phyloP scores from a whole-genome alignment of 2,113 vertebrate genomes.

The Brachionichthys hirsutus region DNA sequence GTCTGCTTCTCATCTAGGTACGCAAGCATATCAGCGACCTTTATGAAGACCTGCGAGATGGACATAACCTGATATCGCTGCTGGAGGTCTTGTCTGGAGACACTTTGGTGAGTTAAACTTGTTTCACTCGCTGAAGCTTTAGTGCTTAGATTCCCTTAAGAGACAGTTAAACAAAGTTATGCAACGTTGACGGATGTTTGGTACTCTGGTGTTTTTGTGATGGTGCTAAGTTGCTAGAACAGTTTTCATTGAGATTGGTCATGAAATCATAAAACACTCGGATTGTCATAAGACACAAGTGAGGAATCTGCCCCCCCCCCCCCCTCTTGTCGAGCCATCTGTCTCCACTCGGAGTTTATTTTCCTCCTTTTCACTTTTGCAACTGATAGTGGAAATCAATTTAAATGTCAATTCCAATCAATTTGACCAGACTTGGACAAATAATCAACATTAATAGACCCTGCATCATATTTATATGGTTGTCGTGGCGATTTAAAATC shows the following conservation, averaged over 20 bases:
- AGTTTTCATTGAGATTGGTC: neutral
- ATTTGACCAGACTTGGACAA: too few species aligned
- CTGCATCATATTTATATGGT: too few species aligned
- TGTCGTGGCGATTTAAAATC: too few species aligned
- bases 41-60: slow-evolving; percentile 97
- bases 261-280: neutral
- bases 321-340: too few species aligned
- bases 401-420: too few species aligned
- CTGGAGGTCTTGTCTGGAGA: slow-evolving; percentile 97
- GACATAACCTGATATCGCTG: slow-evolving; percentile 98
- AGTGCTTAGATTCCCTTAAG: neutral
- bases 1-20: slow-evolving; percentile 76
- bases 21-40: slow-evolving; percentile 96
- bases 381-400: slow-evolving; percentile 21
- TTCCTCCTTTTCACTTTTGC: slow-evolving; percentile 8
- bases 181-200: neutral
- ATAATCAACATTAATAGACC: too few species aligned
- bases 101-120: slow-evolving; percentile 86
- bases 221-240: too few species aligned
- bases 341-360: neutral
- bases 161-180: neutral
- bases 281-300: slow-evolving; percentile 6
- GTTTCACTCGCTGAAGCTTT: neutral
- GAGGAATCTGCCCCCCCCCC: neutral
- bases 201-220: neutral